Percentiles rank a stretch among this genome's conserved stretches.
Conservation (phyloP, 2,797 vertebrate species). For the Melanotaenia boesemani region DNA sequence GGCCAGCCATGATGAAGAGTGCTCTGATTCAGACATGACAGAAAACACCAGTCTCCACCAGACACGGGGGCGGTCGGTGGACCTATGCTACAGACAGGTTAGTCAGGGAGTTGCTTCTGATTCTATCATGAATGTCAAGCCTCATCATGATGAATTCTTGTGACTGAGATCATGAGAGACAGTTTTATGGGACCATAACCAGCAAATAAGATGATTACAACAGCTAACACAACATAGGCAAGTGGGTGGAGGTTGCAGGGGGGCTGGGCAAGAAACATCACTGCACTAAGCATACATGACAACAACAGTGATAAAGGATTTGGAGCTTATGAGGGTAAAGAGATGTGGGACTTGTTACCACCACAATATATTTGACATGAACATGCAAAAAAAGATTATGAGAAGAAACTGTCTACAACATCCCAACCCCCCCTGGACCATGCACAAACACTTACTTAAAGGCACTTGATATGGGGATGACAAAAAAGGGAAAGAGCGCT, state of each 20-base stretch:
- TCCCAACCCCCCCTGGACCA: conserved; percentile 24
- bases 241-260: conserved; percentile 15
- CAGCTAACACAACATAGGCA: conserved; percentile 52
- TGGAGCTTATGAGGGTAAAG: conserved; percentile 61
- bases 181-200: conserved; percentile 68
- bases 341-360: conserved; percentile 68
- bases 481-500: conserved; percentile 48
- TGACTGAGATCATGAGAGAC: conserved; percentile 62
- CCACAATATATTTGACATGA: conserved; percentile 66
- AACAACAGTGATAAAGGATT: conserved; percentile 74
- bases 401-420: conserved; percentile 33
- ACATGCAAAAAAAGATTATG: conserved; percentile 73
- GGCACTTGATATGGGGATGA: conserved; percentile 51
- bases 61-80: conserved; percentile 42
- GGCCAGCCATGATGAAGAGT: conserved; percentile 34
- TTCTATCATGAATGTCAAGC: conserved; percentile 54
- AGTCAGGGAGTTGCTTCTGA: conserved; percentile 49
- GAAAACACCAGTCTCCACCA: conserved; percentile 31
- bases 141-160: conserved; percentile 55
- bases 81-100: conserved; percentile 50
- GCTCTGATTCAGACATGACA: conserved; percentile 32
- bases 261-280: conserved; percentile 51
- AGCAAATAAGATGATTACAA: conserved; percentile 72
- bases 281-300: conserved; percentile 65
- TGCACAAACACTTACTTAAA: conserved; percentile 16